Evolutionary conservation across 2,888 invertebrate species (phyloP), one percentile per base, ranked within the genome.

Genomic region (Agrochola litura): DNA sequence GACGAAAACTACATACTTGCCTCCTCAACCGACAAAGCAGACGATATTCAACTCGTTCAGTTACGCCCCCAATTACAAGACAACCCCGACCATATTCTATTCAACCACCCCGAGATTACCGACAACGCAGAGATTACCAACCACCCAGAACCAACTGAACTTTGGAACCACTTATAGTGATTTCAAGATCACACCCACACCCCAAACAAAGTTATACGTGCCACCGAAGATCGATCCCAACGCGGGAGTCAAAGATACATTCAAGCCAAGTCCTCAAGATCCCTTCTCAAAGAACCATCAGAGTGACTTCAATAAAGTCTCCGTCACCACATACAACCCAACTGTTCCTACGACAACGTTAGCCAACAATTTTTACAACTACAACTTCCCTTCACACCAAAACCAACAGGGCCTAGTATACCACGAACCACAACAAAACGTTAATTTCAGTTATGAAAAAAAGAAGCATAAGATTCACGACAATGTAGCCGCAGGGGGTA

Each of bases 241-340:
- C 77, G 93, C 92, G 14, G 92, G 92, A 80, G 89, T 87, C 30
- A 95, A 95, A 86, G 89, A 89, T 61, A 88, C 86, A 2, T 97
- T 97, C 84, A 96, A 96, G 79, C 94, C 97, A 3, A 97, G 97
- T 80, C 96, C 96, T 3, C 95, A 96, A 80, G 97, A 97, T 89
- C 96, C 96, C 3, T 96, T 96, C 85, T 96, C 95, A 87, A 92
- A 92, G 66, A 90, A 91, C 71, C 93, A 91, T 60, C 93, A 92
- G n/a, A 93, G 91, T 52, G 90, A 93, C 74, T 91, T 90, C 66
- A 95, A 95, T 77, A 95, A 94, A 89, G 90, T 95, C 3, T 91
- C 93, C 6, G 93, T 94, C 4, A 95, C 95, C 0, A 96, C 96
- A 0, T 96, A 96, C 85, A 96, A 95, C 81, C 96, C 96, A 0